Conservation (phyloP, 2,797 vertebrate species). For the Mico argentatus region DNA sequence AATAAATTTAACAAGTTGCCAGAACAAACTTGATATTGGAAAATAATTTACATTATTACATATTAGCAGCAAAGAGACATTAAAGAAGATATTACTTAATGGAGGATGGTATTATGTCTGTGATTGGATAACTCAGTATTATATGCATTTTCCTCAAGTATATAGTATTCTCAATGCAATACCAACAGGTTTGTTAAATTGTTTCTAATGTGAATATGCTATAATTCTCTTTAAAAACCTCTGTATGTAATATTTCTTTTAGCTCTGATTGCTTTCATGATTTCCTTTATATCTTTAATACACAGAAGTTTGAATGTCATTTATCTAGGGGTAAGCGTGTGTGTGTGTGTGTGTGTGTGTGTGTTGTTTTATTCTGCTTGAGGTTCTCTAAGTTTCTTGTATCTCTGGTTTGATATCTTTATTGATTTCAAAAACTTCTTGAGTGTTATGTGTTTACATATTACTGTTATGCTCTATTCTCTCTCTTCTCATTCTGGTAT, state of each 20-base stretch:
- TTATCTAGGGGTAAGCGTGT: neutral
- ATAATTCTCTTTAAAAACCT: neutral
- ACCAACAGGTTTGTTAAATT: neutral
- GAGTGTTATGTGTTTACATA: neutral
- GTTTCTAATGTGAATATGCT: neutral
- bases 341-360: too few species aligned
- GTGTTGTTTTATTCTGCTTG: neutral
- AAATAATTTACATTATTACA: neutral
- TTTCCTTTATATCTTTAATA: neutral
- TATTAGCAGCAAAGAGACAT: neutral
- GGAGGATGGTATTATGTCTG: neutral
- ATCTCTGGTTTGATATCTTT: neutral
- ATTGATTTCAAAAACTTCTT: neutral
- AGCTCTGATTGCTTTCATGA: neutral
- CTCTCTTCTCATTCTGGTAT: neutral
- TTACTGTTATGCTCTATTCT: neutral
- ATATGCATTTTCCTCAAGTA: neutral
- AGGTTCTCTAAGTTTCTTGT: neutral
- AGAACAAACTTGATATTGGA: neutral
- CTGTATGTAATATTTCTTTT: neutral
- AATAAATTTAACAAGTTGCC: too few species aligned
- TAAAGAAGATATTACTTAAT: neutral
- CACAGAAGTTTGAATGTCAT: neutral
- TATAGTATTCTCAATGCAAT: neutral
- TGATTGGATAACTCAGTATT: neutral